Evolutionary conservation across 2,113 vertebrate genomes (phyloP).

Genomic region (Vidua macroura): DNA sequence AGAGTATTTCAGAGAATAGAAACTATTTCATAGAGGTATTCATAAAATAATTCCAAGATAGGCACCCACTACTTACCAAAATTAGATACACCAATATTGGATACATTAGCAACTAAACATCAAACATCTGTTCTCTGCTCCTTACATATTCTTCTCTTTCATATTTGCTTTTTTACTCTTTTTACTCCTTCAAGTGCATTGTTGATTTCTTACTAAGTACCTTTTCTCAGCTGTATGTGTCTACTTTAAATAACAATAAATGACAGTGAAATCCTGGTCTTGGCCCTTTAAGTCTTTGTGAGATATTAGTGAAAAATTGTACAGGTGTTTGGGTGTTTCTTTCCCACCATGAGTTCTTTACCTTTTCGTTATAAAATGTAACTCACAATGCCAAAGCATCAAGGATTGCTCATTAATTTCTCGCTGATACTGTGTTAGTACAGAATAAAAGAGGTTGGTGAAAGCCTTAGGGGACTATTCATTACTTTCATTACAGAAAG

Average conservation of each 20-base stretch:
- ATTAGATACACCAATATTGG: neutral
- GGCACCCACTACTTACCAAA: neutral
- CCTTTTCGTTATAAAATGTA: neutral
- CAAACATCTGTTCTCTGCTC: neutral
- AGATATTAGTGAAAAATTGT: neutral
- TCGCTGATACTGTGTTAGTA: neutral
- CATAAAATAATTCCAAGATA: neutral
- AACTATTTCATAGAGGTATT: neutral
- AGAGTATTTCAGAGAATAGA: neutral
- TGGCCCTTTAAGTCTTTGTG: neutral
- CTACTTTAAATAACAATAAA: neutral
- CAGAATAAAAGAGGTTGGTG: neutral
- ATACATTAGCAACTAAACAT: neutral
- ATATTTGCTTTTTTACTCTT: neutral
- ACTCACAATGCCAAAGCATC: neutral
- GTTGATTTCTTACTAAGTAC: neutral
- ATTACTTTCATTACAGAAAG: neutral
- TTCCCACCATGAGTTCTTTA: neutral
- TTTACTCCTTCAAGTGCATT: rapidly evolving
- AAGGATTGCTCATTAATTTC: neutral
- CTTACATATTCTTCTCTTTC: neutral
- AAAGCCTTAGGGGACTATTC: neutral
- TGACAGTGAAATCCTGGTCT: neutral
- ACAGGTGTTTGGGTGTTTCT: neutral
- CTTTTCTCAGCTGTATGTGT: neutral